phyloP scores from a whole-genome alignment of 1,140 invertebrate species.

The Acromyrmex charruanus region DNA sequence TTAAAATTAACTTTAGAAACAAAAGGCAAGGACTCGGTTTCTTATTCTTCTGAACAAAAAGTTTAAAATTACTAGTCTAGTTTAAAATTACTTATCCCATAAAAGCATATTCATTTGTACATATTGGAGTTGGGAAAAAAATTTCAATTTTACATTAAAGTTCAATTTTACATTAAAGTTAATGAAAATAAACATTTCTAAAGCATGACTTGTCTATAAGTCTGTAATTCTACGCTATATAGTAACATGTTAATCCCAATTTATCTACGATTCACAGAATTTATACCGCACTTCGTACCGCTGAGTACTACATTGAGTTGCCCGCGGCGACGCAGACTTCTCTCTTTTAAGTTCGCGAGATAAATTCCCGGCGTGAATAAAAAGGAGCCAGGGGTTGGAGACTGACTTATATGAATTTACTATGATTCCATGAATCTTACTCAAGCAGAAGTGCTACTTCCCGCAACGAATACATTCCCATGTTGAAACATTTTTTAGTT shows the following conservation, averaged over 20 bases:
- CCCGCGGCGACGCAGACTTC: constrained; percentile 35
- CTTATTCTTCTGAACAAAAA: background rate
- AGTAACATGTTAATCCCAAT: constrained; percentile 53
- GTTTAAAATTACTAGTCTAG: background rate
- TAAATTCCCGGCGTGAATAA: constrained; percentile 51
- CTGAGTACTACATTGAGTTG: constrained; percentile 35
- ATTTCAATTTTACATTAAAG: constrained; percentile 2
- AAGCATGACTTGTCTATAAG: background rate
- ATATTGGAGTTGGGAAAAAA: background rate
- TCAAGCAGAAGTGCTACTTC: constrained; percentile 19
- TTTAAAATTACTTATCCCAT: background rate
- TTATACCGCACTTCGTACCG: constrained; percentile 41
- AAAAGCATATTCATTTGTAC: background rate
- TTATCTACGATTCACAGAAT: constrained; percentile 29
- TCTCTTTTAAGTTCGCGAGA: constrained; percentile 54
- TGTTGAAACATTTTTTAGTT: constrained; percentile 25
- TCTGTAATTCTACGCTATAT: constrained; percentile 1
- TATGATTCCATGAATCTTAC: constrained; percentile 53
- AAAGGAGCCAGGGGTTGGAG: constrained; percentile 1
- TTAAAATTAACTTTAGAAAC: background rate
- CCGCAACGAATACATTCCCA: background rate
- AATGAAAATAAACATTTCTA: background rate
- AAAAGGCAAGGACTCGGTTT: background rate
- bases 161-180: background rate
- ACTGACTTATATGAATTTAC: constrained; percentile 59